Percentiles rank a stretch among this genome's conserved stretches.
Conservation (phyloP, 1,140 invertebrate genomes). For the Drosophila sproati region DNA sequence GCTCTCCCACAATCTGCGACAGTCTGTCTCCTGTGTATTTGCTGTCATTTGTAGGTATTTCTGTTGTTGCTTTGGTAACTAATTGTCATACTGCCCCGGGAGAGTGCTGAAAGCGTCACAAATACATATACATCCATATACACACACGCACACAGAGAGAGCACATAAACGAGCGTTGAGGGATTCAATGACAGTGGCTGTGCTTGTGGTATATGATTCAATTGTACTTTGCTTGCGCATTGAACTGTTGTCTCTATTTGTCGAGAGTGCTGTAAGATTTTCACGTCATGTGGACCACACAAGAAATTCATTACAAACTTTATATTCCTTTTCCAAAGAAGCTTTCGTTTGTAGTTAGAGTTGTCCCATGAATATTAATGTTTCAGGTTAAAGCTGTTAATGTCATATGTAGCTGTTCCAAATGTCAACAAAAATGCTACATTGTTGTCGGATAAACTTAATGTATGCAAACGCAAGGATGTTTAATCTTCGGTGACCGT, state of each 20-base stretch:
- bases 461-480: not conserved
- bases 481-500: not conserved
- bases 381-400: too few species aligned
- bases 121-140: conserved; percentile 2
- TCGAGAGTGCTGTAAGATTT: not conserved
- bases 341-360: too few species aligned
- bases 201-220: conserved; percentile 61
- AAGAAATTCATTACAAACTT: too few species aligned
- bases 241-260: conserved; percentile 35
- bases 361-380: too few species aligned
- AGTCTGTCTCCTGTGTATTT: conserved; percentile 61
- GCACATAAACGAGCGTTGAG: not conserved
- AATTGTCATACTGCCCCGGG: conserved; percentile 79
- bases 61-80: conserved; percentile 83
- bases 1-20: not conserved
- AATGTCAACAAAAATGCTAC: too few species aligned
- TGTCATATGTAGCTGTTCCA: too few species aligned
- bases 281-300: not conserved
- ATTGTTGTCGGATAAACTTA: not conserved
- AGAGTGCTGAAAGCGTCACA: conserved; percentile 63
- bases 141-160: not conserved
- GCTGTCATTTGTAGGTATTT: conserved; percentile 81
- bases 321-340: too few species aligned
- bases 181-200: conserved; percentile 27
- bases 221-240: conserved; percentile 61